Conservation (phyloP, 1,140 invertebrate species). For the Lepidurus arcticus region DNA sequence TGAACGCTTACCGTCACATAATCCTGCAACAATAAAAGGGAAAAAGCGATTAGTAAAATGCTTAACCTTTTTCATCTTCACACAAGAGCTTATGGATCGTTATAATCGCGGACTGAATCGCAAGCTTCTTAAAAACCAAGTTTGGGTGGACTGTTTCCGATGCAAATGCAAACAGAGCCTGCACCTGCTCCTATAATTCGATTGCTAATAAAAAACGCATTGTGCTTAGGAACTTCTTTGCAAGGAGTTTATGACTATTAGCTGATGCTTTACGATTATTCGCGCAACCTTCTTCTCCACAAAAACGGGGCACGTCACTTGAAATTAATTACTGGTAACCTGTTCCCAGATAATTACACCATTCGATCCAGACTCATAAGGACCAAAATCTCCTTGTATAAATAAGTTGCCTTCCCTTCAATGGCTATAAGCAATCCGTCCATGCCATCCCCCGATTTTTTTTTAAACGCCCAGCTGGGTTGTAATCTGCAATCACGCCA, state of each 20-base stretch:
- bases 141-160: not conserved
- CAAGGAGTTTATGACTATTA: not conserved
- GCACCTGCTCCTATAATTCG: not conserved
- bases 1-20: conserved; percentile 31
- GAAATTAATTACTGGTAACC: not conserved
- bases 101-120: not conserved
- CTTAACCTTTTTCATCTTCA: not conserved
- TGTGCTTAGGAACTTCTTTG: too few species aligned
- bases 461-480: too few species aligned
- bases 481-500: too few species aligned
- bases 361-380: not conserved
- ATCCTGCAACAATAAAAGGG: conserved; percentile 23
- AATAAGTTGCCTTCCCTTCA: too few species aligned
- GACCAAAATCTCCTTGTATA: not conserved
- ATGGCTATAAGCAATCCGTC: too few species aligned
- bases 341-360: not conserved
- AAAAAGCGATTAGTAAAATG: conserved; percentile 26
- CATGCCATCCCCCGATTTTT: too few species aligned
- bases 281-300: not conserved
- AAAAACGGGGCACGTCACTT: not conserved
- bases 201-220: too few species aligned
- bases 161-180: not conserved
- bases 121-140: not conserved
- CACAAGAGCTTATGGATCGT: not conserved
- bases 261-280: not conserved